Percentiles rank a stretch among this genome's conserved stretches.
phyloP scores from a whole-genome alignment of 2,888 invertebrate genomes.

The Villa cingulata region DNA sequence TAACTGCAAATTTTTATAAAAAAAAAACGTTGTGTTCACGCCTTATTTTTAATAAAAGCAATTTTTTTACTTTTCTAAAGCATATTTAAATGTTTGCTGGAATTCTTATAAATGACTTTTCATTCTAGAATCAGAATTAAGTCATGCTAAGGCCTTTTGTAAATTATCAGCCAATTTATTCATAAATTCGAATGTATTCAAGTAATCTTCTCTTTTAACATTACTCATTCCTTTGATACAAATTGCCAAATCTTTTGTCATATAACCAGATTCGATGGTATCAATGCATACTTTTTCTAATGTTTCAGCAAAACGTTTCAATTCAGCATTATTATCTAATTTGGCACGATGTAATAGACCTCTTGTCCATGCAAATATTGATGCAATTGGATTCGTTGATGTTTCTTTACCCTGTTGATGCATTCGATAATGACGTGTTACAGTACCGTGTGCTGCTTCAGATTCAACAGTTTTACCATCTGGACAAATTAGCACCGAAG shows the following conservation, averaged over 20 bases:
- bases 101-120: slow-evolving; percentile 1
- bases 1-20: too few species aligned
- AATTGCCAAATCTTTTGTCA: slow-evolving; percentile 98
- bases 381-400: slow-evolving; percentile 97
- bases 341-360: slow-evolving; percentile 90
- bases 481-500: slow-evolving; percentile 89
- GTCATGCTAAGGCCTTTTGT: slow-evolving; percentile 22
- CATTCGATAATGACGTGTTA: slow-evolving; percentile 78
- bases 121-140: not conserved
- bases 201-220: slow-evolving; percentile 60
- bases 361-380: slow-evolving; percentile 96
- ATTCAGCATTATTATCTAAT: slow-evolving; percentile 66
- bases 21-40: too few species aligned
- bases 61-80: too few species aligned
- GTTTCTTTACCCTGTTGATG: slow-evolving; percentile 94
- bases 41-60: too few species aligned
- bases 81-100: too few species aligned
- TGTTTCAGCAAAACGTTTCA: slow-evolving; percentile 69
- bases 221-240: slow-evolving; percentile 89
- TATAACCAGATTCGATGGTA: slow-evolving; percentile 85
- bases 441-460: slow-evolving; percentile 97
- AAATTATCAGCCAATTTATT: slow-evolving; percentile 88
- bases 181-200: slow-evolving; percentile 95
- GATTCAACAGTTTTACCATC: slow-evolving; percentile 97
- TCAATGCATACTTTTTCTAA: slow-evolving; percentile 84